Evolutionary conservation across 2,888 invertebrate genomes (phyloP), one percentile per base, ranked within the genome.

Genomic region (Polylopha cassiicola): DNA sequence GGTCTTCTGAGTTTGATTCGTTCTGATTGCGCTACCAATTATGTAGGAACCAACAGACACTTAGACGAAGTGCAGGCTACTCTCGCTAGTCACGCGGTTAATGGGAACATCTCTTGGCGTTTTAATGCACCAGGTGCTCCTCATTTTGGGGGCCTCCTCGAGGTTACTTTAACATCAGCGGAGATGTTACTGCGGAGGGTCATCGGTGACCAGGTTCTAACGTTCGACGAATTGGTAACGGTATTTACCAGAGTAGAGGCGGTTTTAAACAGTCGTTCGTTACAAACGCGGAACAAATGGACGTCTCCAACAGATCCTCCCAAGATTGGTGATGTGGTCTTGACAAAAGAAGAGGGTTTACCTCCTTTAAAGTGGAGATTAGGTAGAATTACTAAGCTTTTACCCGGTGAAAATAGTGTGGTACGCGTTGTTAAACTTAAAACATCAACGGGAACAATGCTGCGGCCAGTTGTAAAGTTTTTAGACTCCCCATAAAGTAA

Each of bases 101-200:
- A 28, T 2, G 16, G 17, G 4, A 10, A 6, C 8, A 18, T 13
- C 2, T 26, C 21, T 4, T 34, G 34, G 34, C n/a, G 11, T 10
- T 23, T 18, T 2, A 37, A 37, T 21, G 7, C 28, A 5, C 37
- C 27, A 7, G 29, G 13, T 3, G 29, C 26, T 8, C 28, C 28
- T 6, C 37, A 37, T 6, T 37, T 37, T 6, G 37, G 37, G 1
- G 29, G 37, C 3, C 7, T 37, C 7, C 30, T 23, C 13, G 37
- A 37, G 23, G 23, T 22, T 4, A 11, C 37, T 3, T 22, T 37
- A 3, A 37, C 30, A 22, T 24, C 30, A 2, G 30, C 38, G 2
- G 31, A 38, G 20, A 11, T 13, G 3, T 14, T 23, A 11, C 9
- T 37, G 11, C 9, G 27, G 9, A 15, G 37, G 3, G 18, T 34